These are phyloP conservation scores for Prorops nasuta DNA, from an alignment of 1,140 invertebrate genomes.

Conservation along the genomic window DNA sequence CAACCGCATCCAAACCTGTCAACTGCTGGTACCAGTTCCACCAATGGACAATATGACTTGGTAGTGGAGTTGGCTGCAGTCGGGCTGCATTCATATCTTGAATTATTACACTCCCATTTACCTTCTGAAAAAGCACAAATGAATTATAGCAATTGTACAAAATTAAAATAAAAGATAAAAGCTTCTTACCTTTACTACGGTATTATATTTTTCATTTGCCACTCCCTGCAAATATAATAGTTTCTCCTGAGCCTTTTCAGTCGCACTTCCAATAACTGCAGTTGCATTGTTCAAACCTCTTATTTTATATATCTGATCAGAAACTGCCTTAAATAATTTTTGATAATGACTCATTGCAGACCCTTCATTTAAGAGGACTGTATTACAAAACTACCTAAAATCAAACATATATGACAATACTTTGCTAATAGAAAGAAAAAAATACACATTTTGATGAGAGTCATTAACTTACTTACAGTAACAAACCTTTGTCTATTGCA, in stretches of 20 bases:
- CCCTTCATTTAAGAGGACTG: too few species aligned
- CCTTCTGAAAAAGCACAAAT: slow-evolving; percentile 30
- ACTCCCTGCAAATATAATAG: slow-evolving; percentile 32
- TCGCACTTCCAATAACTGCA: slow-evolving; percentile 27
- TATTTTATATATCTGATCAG: slow-evolving; percentile 29
- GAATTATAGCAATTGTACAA: not conserved
- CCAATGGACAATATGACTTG: slow-evolving; percentile 36
- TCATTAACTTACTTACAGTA: not conserved
- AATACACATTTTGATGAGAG: not conserved
- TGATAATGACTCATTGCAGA: too few species aligned
- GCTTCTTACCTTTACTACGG: slow-evolving; percentile 38
- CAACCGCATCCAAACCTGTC: slow-evolving; percentile 43
- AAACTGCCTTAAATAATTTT: slow-evolving; percentile 31
- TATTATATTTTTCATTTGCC: slow-evolving; percentile 35
- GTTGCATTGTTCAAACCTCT: slow-evolving; percentile 30
- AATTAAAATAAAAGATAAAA: not conserved
- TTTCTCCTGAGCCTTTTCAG: slow-evolving; percentile 34
- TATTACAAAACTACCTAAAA: too few species aligned
- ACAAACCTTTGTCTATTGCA: not conserved
- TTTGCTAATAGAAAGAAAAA: not conserved
- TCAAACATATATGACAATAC: slow-evolving; percentile 30
- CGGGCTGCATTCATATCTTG: slow-evolving; percentile 35
- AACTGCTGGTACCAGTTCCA: slow-evolving; percentile 52
- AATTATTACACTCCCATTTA: slow-evolving; percentile 35
- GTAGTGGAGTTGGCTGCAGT: slow-evolving; percentile 32